phyloP scores from a whole-genome alignment of 2,113 vertebrate genomes.

The Salminus brasiliensis region DNA sequence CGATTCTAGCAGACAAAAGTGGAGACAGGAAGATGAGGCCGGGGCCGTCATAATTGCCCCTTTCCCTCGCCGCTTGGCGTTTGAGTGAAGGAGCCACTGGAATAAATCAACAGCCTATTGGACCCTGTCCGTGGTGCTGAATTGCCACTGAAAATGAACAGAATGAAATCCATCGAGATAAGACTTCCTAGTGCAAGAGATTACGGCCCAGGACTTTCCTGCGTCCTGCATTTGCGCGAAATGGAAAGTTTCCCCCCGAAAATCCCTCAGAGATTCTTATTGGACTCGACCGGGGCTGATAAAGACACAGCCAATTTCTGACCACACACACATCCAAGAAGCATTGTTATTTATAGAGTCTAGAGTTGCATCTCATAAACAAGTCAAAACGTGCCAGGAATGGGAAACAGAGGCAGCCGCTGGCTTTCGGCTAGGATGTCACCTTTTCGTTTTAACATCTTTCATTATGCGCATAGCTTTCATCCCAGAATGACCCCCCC shows the following conservation, averaged over 20 bases:
- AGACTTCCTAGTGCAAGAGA: constrained; percentile 45
- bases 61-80: neutral
- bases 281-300: constrained; percentile 20
- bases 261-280: constrained; percentile 32
- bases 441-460: constrained; percentile 12
- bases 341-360: neutral
- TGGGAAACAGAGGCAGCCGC: neutral
- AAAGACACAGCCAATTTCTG: constrained; percentile 31
- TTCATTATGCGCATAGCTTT: constrained; percentile 30
- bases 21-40: constrained; percentile 12
- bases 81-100: constrained; percentile 49
- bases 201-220: constrained; percentile 20
- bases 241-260: constrained; percentile 31
- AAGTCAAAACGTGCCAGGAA: neutral
- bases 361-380: neutral
- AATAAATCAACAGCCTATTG: constrained; percentile 46
- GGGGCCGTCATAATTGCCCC: neutral
- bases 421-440: constrained; percentile 19
- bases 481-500: neutral
- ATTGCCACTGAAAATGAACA: constrained; percentile 48
- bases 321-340: constrained; percentile 13
- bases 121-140: constrained; percentile 57
- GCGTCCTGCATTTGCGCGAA: constrained; percentile 5
- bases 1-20: neutral
- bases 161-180: constrained; percentile 62